Conservation (phyloP, 1,140 invertebrate genomes). For the Papilio polyxenes region DNA sequence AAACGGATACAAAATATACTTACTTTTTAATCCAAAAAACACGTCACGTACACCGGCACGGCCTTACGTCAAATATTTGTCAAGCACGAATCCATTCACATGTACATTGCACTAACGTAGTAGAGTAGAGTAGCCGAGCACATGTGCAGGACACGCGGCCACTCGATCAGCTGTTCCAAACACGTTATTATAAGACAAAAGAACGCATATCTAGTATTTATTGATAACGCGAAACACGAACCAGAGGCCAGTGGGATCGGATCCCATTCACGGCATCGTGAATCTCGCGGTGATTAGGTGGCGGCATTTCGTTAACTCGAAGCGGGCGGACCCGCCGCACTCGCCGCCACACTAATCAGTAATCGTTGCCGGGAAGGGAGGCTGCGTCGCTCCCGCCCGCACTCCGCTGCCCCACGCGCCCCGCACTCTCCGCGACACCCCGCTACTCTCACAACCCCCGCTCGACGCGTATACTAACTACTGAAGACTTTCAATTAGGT, state of each 20-base stretch:
- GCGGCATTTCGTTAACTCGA: constrained; percentile 61
- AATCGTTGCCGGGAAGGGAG: constrained; percentile 78
- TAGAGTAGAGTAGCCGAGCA: constrained; percentile 60
- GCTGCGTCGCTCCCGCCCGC: constrained; percentile 69
- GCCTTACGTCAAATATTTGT: constrained; percentile 50
- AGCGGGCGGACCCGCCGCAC: constrained; percentile 70
- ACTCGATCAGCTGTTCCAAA: constrained; percentile 67
- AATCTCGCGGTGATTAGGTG: constrained; percentile 51
- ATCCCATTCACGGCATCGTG: constrained; percentile 50
- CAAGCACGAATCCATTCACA: constrained; percentile 67
- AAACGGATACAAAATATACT: not conserved
- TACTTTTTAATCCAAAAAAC: constrained; percentile 3
- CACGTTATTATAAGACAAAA: constrained; percentile 53
- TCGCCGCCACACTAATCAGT: constrained; percentile 77
- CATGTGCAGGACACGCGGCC: constrained; percentile 57
- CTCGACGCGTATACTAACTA: constrained; percentile 51
- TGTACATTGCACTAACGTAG: constrained; percentile 66
- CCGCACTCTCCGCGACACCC: constrained; percentile 44
- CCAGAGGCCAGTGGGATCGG: constrained; percentile 38
- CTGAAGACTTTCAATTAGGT: constrained; percentile 51
- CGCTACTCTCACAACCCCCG: constrained; percentile 46
- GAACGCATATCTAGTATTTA: constrained; percentile 40
- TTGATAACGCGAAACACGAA: constrained; percentile 21
- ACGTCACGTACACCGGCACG: constrained; percentile 37
- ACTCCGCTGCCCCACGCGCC: constrained; percentile 44